Conservation (phyloP, 2,113 vertebrate species). For the Clarias gariepinus region DNA sequence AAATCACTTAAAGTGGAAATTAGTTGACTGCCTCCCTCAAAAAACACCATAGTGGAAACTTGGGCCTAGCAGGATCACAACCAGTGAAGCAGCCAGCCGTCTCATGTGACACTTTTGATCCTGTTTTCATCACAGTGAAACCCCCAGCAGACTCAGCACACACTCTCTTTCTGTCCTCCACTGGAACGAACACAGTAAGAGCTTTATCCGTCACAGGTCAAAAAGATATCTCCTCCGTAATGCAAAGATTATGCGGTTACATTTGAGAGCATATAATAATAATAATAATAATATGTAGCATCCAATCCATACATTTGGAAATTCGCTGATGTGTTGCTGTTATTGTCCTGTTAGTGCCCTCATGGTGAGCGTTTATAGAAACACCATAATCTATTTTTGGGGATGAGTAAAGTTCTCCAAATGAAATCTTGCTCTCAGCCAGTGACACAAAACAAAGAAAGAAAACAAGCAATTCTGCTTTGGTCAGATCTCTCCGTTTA, state of each 20-base stretch:
- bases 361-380: no score
- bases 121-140: constrained; percentile 47
- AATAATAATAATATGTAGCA: background rate
- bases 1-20: constrained; percentile 48
- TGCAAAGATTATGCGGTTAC: constrained; percentile 27
- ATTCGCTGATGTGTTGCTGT: background rate
- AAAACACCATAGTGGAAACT: constrained; percentile 39
- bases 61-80: constrained; percentile 29
- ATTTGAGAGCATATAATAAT: constrained; percentile 24
- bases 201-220: background rate
- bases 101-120: constrained; percentile 48
- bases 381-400: constrained; percentile 10
- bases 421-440: constrained; percentile 14
- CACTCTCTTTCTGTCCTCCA: background rate
- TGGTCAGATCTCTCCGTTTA: constrained; percentile 35
- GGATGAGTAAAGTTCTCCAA: constrained; percentile 27
- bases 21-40: constrained; percentile 38
- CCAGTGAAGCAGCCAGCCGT: constrained; percentile 9
- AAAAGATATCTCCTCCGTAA: constrained; percentile 22
- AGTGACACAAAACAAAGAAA: constrained; percentile 29
- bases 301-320: background rate
- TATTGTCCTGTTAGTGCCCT: no score
- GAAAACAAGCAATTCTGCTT: constrained; percentile 20
- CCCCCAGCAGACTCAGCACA: constrained; percentile 12
- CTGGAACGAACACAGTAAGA: constrained; percentile 10